These are phyloP conservation scores for Python bivittatus DNA, from an alignment of 2,113 vertebrate genomes.

Conservation along the genomic window DNA sequence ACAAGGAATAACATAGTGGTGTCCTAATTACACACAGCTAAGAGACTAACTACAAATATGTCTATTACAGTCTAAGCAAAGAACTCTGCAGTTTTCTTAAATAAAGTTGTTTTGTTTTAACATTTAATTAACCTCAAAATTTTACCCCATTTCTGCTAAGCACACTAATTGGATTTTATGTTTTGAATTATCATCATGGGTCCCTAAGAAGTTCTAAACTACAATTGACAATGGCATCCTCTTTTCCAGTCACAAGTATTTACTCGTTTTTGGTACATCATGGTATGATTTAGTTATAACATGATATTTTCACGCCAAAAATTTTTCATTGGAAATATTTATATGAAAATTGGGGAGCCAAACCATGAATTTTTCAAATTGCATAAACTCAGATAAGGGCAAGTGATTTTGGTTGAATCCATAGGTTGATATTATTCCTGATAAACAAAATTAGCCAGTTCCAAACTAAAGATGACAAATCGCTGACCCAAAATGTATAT, in stretches of 20 bases:
- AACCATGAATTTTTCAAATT: slow-evolving; percentile 30
- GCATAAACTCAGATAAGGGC: slow-evolving; percentile 40
- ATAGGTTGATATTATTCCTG: slow-evolving; percentile 48
- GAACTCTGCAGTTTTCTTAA: background rate
- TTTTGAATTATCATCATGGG: background rate
- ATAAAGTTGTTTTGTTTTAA: background rate
- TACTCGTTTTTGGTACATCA: background rate
- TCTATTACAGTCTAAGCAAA: background rate
- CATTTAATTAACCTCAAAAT: background rate
- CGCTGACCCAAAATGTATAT: slow-evolving; percentile 24
- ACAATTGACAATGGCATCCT: background rate
- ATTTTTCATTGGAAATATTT: slow-evolving; percentile 28
- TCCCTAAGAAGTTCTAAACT: background rate
- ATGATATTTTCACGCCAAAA: no score
- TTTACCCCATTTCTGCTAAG: background rate
- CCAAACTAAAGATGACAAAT: slow-evolving; percentile 51
- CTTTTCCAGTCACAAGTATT: background rate
- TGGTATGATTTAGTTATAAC: slow-evolving; percentile 11
- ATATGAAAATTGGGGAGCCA: slow-evolving; percentile 20
- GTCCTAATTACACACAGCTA: background rate
- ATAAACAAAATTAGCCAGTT: slow-evolving; percentile 39
- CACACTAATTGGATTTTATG: background rate
- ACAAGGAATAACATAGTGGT: background rate
- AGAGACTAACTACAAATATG: background rate
- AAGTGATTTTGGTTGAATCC: slow-evolving; percentile 47